phyloP scores from a whole-genome alignment of 2,113 vertebrate species.

The Sclerurus mexicanus region DNA sequence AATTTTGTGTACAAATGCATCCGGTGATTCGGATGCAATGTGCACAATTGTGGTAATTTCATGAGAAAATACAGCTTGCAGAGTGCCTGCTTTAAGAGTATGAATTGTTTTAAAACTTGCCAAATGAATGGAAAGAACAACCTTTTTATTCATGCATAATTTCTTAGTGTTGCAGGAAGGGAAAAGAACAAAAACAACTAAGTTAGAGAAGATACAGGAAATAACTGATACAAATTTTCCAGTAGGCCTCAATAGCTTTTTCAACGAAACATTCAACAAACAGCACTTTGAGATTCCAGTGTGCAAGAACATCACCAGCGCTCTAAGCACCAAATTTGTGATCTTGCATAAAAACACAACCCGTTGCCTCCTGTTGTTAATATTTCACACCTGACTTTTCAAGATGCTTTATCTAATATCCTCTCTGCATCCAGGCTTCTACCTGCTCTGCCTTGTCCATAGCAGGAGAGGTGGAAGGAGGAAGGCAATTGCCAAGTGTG shows the following conservation, averaged over 20 bases:
- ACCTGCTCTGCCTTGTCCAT: slow-evolving; percentile 26
- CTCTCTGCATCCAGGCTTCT: neutral
- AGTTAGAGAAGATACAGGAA: neutral
- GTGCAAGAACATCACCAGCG: neutral
- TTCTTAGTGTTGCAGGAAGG: neutral
- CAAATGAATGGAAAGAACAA: slow-evolving; percentile 10
- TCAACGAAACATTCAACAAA: slow-evolving; percentile 27
- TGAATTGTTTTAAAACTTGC: slow-evolving; percentile 13
- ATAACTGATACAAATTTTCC: neutral
- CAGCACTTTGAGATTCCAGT: neutral
- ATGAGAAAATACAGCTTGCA: slow-evolving; percentile 13
- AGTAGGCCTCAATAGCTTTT: neutral
- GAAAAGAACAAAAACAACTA: neutral
- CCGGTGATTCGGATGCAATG: neutral
- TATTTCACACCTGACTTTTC: slow-evolving; percentile 57
- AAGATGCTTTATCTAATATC: slow-evolving; percentile 52
- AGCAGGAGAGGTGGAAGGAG: neutral
- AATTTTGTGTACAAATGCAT: neutral
- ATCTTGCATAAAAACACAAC: slow-evolving; percentile 55
- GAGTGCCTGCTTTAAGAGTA: neutral
- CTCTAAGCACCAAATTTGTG: slow-evolving; percentile 42
- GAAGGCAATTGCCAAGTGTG: slow-evolving; percentile 23
- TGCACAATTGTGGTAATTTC: neutral
- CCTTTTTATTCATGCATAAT: slow-evolving; percentile 15
- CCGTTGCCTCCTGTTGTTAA: slow-evolving; percentile 44